A percentile compares a stretch with the other conserved stretches of the same genome.
Evolutionary conservation across 2,888 invertebrate genomes (phyloP).

Genomic region (Agapostemon virescens): DNA sequence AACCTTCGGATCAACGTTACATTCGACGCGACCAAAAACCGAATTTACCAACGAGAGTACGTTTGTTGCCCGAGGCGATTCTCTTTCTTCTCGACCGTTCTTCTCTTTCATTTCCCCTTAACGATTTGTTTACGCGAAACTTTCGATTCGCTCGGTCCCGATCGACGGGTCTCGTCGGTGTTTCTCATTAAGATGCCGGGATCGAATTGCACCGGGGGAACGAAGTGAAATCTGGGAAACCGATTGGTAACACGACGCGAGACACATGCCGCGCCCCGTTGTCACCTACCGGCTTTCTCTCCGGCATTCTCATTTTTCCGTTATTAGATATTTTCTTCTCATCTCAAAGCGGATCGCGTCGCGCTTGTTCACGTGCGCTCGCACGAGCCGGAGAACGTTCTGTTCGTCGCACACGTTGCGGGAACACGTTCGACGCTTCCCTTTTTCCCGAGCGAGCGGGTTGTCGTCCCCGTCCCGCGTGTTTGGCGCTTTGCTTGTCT

Average conservation of each 20-base stretch:
- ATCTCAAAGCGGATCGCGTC: conserved; percentile 40
- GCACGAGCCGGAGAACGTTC: not conserved
- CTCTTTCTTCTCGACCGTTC: not conserved
- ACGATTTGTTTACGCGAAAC: conserved; percentile 40
- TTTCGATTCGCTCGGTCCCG: conserved; percentile 37
- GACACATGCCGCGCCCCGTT: conserved; percentile 64
- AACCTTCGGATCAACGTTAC: conserved; percentile 26
- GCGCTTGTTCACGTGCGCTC: conserved; percentile 37
- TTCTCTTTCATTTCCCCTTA: not conserved
- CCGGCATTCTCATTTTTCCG: conserved; percentile 64
- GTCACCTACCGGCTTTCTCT: conserved; percentile 40
- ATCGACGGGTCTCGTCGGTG: conserved; percentile 11
- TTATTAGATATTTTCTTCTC: conserved; percentile 70
- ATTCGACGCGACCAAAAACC: conserved; percentile 15
- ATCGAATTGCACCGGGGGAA: conserved; percentile 68
- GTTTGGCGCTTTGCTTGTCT: conserved; percentile 17
- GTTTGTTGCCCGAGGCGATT: conserved; percentile 33
- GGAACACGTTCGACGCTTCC: conserved; percentile 32
- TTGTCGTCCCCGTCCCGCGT: not conserved
- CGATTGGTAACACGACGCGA: conserved; percentile 71
- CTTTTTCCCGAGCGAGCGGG: not conserved
- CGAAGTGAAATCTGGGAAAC: conserved; percentile 70
- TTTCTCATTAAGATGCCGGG: conserved; percentile 53
- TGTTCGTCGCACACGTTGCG: conserved; percentile 29
- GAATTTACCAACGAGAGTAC: not conserved